phyloP scores from a whole-genome alignment of 2,113 vertebrate species.

The Micronisus gabar region DNA sequence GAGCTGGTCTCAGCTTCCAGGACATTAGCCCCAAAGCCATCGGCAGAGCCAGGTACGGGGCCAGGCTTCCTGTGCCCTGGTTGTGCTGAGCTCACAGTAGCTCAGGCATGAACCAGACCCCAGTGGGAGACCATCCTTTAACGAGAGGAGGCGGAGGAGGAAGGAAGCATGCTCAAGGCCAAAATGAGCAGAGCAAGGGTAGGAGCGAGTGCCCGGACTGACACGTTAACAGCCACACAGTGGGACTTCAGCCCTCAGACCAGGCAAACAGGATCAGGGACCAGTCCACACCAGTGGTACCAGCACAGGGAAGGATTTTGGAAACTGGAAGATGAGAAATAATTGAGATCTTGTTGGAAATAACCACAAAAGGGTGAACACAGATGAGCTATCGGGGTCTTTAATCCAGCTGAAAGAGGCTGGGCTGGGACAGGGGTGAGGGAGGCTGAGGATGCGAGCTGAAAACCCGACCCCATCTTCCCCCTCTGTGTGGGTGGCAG shows the following conservation, averaged over 20 bases:
- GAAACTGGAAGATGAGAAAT: background rate
- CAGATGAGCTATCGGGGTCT: fast-evolving
- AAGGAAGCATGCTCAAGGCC: background rate
- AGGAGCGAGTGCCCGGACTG: fast-evolving
- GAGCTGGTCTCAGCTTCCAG: background rate
- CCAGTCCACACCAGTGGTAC: background rate
- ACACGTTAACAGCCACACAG: too few relatives aligned
- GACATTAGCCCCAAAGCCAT: fast-evolving
- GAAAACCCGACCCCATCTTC: background rate
- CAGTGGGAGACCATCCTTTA: background rate
- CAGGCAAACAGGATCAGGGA: fast-evolving
- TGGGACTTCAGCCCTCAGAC: background rate
- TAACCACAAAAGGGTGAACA: fast-evolving
- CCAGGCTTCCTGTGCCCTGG: background rate
- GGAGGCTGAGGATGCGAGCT: background rate
- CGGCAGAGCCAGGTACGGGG: background rate
- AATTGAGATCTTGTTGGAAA: background rate
- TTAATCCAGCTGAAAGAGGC: too few relatives aligned
- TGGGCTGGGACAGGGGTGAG: background rate
- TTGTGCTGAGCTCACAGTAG: background rate
- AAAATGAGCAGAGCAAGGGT: fast-evolving
- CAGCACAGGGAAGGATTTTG: background rate
- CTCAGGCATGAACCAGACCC: too few relatives aligned
- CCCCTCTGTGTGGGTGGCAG: background rate
- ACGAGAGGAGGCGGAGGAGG: background rate